Base-by-base conservation (phyloP, 2,113 vertebrate species). In the Myrmophylax atrothorax region DNA sequence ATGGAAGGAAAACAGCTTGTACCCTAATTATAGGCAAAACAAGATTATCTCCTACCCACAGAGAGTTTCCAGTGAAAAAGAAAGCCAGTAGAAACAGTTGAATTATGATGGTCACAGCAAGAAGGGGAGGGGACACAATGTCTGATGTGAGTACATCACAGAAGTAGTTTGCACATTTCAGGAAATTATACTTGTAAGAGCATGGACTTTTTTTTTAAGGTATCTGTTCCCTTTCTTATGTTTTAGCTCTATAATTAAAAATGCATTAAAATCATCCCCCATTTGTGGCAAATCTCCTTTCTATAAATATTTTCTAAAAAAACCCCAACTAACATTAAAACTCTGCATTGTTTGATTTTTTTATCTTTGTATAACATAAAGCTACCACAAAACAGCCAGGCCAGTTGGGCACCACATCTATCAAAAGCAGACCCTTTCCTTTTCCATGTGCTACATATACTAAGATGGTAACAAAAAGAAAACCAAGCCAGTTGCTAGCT, bases 311-410 rank as follows among this genome's bases (percentile, higher is more conserved):
- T 80, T 64, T 50, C 31, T 67, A 56, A 7, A 11, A 10, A 70
- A 67, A 19, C 29, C 59, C 29, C 59, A 63, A 46, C 10, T 40
- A 64, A 59, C 26, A 84, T 42, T 42, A 59, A 35, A 12, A 47
- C 29, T 62, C 59, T 83, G 20, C 25, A 19, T 66, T 66, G 25
- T 35, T 59, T 24, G 12, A 26, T 40, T 11, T 18, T 7, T 22
- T 2, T 0, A 2, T 4, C 9, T 3, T 42, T 72, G 4, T 37
- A 42, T 20, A 64, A 52, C 20, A 49, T 12, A 12, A 4, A 55
- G 11, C 15, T 63, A 14, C 6, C 20, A 37, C 10, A 10, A 4
- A 75, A 15, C 40, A 59, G 13, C 7, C 1, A 4, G 6, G 3
- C 33, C 53, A 55, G 2, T 1, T 68, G 14, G 12, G 52, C 19